These are phyloP conservation scores for Orycteropus afer DNA, from an alignment of 2,113 vertebrate species.

Conservation along the genomic window DNA sequence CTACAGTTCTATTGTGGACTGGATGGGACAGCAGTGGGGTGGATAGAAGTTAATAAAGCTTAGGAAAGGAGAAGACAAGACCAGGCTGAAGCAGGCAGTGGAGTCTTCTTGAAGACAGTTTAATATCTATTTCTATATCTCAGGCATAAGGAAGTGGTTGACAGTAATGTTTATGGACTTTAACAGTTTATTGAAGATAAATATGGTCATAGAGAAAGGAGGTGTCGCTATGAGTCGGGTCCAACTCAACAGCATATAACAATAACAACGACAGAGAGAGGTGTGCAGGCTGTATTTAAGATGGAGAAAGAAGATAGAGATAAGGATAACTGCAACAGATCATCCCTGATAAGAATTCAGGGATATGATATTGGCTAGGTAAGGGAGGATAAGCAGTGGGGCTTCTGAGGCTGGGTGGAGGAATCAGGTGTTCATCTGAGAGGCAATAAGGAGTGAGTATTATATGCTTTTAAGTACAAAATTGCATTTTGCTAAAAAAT, in stretches of 20 bases:
- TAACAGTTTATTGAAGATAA: not conserved
- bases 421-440: constrained; percentile 46
- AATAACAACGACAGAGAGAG: too few species aligned
- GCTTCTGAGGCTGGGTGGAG: not conserved
- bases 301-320: not conserved
- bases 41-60: not conserved
- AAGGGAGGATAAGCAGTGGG: not conserved
- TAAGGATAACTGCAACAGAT: not conserved
- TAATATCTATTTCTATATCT: not conserved
- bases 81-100: not conserved
- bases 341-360: not conserved
- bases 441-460: constrained; percentile 56
- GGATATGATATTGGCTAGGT: not conserved
- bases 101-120: not conserved
- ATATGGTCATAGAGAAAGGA: not conserved
- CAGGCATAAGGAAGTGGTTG: not conserved
- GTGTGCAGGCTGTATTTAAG: not conserved
- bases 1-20: too few species aligned
- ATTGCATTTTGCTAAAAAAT: constrained; percentile 43
- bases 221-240: too few species aligned
- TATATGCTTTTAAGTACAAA: constrained; percentile 58
- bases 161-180: not conserved
- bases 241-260: too few species aligned
- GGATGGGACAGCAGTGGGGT: not conserved
- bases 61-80: not conserved